A percentile compares a stretch with the other conserved stretches of the same genome.
Evolutionary conservation across 1,140 invertebrate species (phyloP).

Genomic region (Drosophila sp.): DNA sequence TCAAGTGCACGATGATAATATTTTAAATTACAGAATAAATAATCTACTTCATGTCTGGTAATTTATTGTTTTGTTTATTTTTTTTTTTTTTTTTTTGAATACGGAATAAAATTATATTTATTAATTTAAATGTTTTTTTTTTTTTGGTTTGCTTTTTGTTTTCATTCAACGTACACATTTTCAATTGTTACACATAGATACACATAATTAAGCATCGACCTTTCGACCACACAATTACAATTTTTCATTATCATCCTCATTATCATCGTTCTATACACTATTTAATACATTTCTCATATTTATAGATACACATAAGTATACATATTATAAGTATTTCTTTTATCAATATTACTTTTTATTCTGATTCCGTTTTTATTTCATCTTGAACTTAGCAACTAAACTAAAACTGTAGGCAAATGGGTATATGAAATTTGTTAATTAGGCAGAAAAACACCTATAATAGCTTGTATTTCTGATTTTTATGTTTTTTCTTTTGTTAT

Average conservation of each 20-base stretch:
- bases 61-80: background rate
- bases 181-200: constrained; percentile 68
- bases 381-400: constrained; percentile 77
- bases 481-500: constrained; percentile 14
- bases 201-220: constrained; percentile 28
- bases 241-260: constrained; percentile 11
- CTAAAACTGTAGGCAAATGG: constrained; percentile 75
- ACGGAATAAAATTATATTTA: constrained; percentile 75
- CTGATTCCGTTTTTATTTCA: constrained; percentile 34
- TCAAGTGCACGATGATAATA: no score
- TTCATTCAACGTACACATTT: constrained; percentile 49
- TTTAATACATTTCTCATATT: constrained; percentile 69
- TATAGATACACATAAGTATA: constrained; percentile 36
- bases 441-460: constrained; percentile 51
- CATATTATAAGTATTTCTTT: constrained; percentile 15
- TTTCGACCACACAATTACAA: constrained; percentile 38
- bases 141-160: constrained; percentile 45
- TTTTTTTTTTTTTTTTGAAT: constrained; percentile 44
- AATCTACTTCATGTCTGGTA: background rate
- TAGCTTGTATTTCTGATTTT: constrained; percentile 18
- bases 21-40: background rate
- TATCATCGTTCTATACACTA: constrained; percentile 64
- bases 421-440: constrained; percentile 47
- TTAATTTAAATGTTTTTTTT: constrained; percentile 65
- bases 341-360: constrained; percentile 33